Conservation (phyloP, 2,113 vertebrate genomes). For the Pollachius pollachius region DNA sequence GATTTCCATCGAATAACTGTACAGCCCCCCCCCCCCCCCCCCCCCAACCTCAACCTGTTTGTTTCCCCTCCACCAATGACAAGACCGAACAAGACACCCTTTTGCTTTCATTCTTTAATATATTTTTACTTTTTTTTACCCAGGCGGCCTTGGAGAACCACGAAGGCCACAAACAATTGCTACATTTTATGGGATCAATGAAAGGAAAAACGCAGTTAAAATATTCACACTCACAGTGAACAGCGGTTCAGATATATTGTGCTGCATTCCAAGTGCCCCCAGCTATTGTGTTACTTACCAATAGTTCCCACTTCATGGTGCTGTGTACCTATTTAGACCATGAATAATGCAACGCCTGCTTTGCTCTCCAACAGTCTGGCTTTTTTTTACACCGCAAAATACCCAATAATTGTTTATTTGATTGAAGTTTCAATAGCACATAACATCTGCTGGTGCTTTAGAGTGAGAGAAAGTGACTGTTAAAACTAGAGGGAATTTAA, state of each 20-base stretch:
- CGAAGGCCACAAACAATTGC: neutral
- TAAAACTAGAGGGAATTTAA: constrained; percentile 15
- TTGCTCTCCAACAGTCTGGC: neutral
- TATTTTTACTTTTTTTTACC: neutral
- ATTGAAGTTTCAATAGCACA: constrained; percentile 23
- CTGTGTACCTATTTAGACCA: neutral
- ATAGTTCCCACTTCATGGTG: neutral
- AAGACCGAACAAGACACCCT: too few relatives aligned
- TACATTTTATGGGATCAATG: constrained; percentile 8
- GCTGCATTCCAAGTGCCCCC: neutral
- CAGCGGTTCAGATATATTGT: constrained; percentile 7
- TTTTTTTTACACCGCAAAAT: neutral
- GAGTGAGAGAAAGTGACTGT: constrained; percentile 36
- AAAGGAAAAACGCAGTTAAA: neutral
- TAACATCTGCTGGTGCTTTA: constrained; percentile 30
- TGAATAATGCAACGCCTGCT: neutral
- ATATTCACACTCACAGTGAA: neutral
- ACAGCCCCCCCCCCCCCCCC: neutral
- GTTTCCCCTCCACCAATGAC: too few relatives aligned
- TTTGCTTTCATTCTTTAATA: too few relatives aligned
- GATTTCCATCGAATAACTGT: too few relatives aligned
- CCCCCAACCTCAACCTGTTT: neutral
- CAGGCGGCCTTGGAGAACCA: neutral
- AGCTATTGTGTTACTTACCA: neutral
- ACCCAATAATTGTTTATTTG: constrained; percentile 18